Conservation (phyloP, 2,797 vertebrate genomes). For the Malurus splendens region DNA sequence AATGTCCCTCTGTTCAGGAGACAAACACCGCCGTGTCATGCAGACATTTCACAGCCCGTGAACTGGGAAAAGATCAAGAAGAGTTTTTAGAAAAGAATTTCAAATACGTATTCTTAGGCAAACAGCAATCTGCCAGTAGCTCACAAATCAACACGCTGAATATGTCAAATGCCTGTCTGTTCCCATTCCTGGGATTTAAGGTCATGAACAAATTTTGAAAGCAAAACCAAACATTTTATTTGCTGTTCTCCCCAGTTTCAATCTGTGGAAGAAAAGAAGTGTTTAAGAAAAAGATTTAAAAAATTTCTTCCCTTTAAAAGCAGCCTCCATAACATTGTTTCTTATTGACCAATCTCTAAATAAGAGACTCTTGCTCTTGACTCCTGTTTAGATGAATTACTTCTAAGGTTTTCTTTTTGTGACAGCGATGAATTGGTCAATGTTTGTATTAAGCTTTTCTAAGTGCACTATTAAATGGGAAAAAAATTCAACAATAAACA, state of each 20-base stretch:
- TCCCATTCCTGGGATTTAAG: slow-evolving; percentile 4
- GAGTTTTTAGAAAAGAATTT: slow-evolving; percentile 28
- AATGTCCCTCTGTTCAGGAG: slow-evolving; percentile 6
- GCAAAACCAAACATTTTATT: not conserved
- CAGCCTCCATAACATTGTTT: not conserved
- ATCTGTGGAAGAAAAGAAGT: not conserved
- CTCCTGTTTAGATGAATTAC: not conserved
- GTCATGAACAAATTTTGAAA: not conserved
- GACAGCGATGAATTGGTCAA: not conserved
- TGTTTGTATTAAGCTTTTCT: slow-evolving; percentile 45
- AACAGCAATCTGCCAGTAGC: slow-evolving; percentile 27
- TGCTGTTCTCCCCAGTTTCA: not conserved
- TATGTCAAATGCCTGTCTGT: not conserved
- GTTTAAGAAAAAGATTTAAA: not conserved
- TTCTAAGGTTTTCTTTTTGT: slow-evolving; percentile 31
- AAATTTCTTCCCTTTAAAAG: not conserved
- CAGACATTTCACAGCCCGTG: not conserved
- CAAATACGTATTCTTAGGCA: slow-evolving; percentile 33
- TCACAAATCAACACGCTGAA: slow-evolving; percentile 16
- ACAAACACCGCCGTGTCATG: not conserved
- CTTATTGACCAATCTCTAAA: slow-evolving; percentile 25
- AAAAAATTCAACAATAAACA: slow-evolving; percentile 33
- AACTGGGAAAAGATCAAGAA: slow-evolving; percentile 22
- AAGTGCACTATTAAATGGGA: not conserved
- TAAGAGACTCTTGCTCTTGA: slow-evolving; percentile 12